These are phyloP conservation scores for Copidosoma aretas DNA, from an alignment of 2,888 invertebrate genomes.

Conservation along the genomic window DNA sequence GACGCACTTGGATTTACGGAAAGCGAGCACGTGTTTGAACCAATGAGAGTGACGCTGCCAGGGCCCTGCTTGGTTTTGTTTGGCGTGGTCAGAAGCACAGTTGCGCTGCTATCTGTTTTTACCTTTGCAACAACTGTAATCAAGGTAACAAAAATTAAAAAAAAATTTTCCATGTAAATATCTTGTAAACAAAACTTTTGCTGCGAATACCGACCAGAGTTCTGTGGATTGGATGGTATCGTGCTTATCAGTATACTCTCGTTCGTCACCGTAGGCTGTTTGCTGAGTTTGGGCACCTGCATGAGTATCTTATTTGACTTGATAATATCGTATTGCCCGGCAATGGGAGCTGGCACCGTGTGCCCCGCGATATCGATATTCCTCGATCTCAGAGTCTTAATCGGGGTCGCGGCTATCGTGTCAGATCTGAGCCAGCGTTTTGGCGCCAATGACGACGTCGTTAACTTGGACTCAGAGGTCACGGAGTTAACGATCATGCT, in stretches of 20 bases:
- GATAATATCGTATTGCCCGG: conserved; percentile 55
- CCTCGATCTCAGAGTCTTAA: conserved; percentile 60
- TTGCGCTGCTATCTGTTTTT: conserved; percentile 23
- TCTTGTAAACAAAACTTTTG: too few species aligned
- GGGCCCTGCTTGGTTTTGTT: conserved; percentile 39
- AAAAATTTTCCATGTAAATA: not conserved
- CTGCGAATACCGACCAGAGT: not conserved
- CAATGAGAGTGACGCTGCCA: conserved; percentile 8
- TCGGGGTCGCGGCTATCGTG: conserved; percentile 60
- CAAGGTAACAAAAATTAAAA: conserved; percentile 30
- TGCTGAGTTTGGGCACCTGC: conserved; percentile 52
- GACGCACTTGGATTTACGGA: not conserved
- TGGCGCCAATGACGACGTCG: conserved; percentile 40
- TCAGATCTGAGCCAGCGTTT: conserved; percentile 61
- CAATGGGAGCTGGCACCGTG: conserved; percentile 55
- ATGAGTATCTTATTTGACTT: conserved; percentile 53
- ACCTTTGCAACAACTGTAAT: conserved; percentile 16
- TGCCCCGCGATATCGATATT: conserved; percentile 60
- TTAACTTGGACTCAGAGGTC: conserved; percentile 13
- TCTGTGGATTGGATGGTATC: conserved; percentile 7
- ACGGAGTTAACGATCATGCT: conserved; percentile 26
- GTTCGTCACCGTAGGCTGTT: conserved; percentile 23
- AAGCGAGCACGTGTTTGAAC: not conserved
- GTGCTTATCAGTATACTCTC: conserved; percentile 24
- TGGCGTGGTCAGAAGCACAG: conserved; percentile 28